A percentile compares a stretch with the other conserved stretches of the same genome.
Conservation (phyloP, 2,888 invertebrate genomes). For the Ophion obscuratus region DNA sequence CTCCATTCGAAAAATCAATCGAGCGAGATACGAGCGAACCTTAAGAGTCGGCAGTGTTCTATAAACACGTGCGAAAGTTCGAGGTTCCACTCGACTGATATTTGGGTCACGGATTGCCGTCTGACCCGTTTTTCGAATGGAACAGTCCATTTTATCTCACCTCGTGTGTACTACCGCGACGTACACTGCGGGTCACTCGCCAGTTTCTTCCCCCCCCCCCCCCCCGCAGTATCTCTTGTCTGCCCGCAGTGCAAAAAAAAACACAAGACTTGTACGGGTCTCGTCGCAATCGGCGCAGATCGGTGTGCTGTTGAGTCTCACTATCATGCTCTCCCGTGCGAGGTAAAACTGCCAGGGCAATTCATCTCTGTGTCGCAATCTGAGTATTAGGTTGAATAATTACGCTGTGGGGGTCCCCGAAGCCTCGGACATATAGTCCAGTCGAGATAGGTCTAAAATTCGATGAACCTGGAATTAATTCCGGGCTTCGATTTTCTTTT, state of each 20-base stretch:
- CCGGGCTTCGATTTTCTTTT: no score
- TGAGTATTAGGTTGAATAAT: no score
- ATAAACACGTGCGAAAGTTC: constrained; percentile 16
- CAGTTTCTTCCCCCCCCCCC: background rate
- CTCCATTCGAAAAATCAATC: background rate
- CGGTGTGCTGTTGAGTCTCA: background rate
- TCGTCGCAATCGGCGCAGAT: background rate
- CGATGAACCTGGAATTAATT: no score
- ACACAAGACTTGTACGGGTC: background rate
- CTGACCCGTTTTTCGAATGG: constrained; percentile 58
- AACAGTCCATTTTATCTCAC: constrained; percentile 27
- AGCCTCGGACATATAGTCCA: no score
- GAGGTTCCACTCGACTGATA: constrained; percentile 32
- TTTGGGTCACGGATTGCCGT: constrained; percentile 59
- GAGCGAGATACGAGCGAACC: background rate
- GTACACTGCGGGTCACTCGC: constrained; percentile 25
- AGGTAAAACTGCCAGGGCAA: background rate
- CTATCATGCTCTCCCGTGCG: no score
- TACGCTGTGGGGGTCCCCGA: no score
- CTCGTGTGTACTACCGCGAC: constrained; percentile 9
- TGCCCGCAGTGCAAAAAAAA: background rate
- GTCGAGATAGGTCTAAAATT: no score
- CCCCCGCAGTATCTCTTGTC: background rate
- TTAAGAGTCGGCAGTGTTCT: background rate
- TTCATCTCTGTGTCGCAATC: no score